Evolutionary conservation across 2,113 vertebrate genomes (phyloP), one percentile per base, ranked within the genome.

Genomic region (Herpetotheres cachinnans): DNA sequence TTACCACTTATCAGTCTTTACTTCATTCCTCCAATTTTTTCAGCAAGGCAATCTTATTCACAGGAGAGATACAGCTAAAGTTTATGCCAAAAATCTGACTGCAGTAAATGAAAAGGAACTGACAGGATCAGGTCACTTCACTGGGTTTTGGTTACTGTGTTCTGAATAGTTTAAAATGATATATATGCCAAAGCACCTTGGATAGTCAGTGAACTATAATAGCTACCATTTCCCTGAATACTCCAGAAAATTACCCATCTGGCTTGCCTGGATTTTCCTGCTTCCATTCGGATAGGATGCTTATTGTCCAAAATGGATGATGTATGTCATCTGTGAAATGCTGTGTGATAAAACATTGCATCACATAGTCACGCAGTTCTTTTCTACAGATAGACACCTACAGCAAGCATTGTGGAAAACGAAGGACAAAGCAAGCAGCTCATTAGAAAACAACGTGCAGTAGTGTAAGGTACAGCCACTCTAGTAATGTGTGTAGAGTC

Each of bases 61-160:
- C 49, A 73, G 82, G 10, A 61, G 85, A 93, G 59, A 88, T 50
- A 47, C 55, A 91, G 69, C 32, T 65, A 93, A 78, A 38, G 79
- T 62, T 97, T 93, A 82, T 66, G 55, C 79, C 46, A 77, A 90
- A 97, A 91, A 79, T 55, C 81, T 65, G 6, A 86, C 21, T 93
- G 66, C 61, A 66, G 38, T 94, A 94, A 97, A 89, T 72, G 71
- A 97, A 98, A 98, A 95, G 42, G 78, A 97, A 88, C 76, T 97
- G 92, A 96, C 91, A 97, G 77, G 94, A 96, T 97, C 86, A 97
- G 94, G 91, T 78, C 89, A 94, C 94, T 97, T 97, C 93, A 89
- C 78, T 91, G 91, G 70, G 24, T 94, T 97, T 97, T 95, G 61
- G 89, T 94, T 93, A 93, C 87, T 97, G 8, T 67, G 65, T 96